phyloP scores from a whole-genome alignment of 2,888 invertebrate genomes.

The Mesorhabditis belari region DNA sequence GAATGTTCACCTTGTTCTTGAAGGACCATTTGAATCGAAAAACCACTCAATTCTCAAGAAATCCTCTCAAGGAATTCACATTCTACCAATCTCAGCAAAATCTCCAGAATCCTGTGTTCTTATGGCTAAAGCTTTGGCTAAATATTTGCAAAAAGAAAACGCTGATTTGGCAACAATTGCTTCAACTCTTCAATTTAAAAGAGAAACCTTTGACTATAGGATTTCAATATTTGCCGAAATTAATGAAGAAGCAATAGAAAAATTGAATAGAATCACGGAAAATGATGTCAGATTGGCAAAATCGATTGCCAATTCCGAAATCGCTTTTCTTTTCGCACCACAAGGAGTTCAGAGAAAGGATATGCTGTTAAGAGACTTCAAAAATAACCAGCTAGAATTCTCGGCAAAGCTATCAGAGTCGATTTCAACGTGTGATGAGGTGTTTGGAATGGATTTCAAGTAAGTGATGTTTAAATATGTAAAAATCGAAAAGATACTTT shows the following conservation, averaged over 20 bases:
- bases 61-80: background rate
- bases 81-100: conserved; percentile 27
- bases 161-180: conserved; percentile 5
- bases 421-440: conserved; percentile 1
- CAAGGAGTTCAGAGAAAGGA: conserved; percentile 42
- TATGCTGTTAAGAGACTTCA: conserved; percentile 23
- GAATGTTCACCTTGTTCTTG: conserved; percentile 36
- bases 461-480: conserved; percentile 8
- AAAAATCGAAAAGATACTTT: no score
- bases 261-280: conserved; percentile 1
- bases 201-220: conserved; percentile 22
- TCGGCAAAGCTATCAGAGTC: conserved; percentile 7
- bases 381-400: conserved; percentile 5
- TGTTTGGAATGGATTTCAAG: conserved; percentile 3
- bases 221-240: conserved; percentile 7
- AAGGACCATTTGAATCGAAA: background rate
- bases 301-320: conserved; percentile 3
- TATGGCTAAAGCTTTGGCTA: background rate
- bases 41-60: no score
- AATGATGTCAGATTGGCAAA: background rate
- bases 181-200: conserved; percentile 14
- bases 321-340: conserved; percentile 43
- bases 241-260: conserved; percentile 7
- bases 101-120: conserved; percentile 6
- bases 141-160: background rate